Conservation (phyloP, 2,113 vertebrate species). For the Muntiacus reevesi region DNA sequence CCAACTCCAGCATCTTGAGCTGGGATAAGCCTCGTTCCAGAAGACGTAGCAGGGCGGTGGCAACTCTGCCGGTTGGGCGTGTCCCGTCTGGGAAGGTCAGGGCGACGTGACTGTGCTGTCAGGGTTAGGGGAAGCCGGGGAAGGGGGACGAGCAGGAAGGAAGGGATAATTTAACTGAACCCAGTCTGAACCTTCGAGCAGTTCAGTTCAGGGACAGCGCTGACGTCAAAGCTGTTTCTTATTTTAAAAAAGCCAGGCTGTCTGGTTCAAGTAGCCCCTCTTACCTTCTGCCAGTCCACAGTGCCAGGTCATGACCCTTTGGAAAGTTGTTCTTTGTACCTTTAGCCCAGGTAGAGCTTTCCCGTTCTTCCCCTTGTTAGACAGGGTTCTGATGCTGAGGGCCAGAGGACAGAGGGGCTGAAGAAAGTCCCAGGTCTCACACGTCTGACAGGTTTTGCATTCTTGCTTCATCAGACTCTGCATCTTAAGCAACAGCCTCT, state of each 20-base stretch:
- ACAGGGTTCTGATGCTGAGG: neutral
- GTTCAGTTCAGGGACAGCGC: slow-evolving; percentile 42
- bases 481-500: neutral
- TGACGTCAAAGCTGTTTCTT: slow-evolving; percentile 67
- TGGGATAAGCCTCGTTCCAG: neutral
- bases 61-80: neutral
- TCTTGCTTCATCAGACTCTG: neutral
- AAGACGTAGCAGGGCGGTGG: neutral
- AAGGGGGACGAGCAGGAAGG: slow-evolving; percentile 53
- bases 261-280: slow-evolving; percentile 10
- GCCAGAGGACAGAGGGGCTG: neutral
- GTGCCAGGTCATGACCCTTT: slow-evolving; percentile 24
- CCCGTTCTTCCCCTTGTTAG: neutral
- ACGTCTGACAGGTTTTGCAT: neutral
- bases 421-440: neutral
- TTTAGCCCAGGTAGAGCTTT: slow-evolving; percentile 40
- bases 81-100: slow-evolving; percentile 29
- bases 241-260: slow-evolving; percentile 67
- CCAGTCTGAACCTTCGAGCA: slow-evolving; percentile 61
- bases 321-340: neutral
- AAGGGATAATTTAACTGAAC: slow-evolving; percentile 71
- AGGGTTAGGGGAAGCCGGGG: slow-evolving; percentile 58
- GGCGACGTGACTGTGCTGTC: slow-evolving; percentile 32
- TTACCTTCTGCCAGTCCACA: slow-evolving; percentile 53
- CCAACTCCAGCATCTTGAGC: neutral